Evolutionary conservation across 2,113 vertebrate species (phyloP), one percentile per base, ranked within the genome.

Genomic region (Cynoglossus semilaevis): DNA sequence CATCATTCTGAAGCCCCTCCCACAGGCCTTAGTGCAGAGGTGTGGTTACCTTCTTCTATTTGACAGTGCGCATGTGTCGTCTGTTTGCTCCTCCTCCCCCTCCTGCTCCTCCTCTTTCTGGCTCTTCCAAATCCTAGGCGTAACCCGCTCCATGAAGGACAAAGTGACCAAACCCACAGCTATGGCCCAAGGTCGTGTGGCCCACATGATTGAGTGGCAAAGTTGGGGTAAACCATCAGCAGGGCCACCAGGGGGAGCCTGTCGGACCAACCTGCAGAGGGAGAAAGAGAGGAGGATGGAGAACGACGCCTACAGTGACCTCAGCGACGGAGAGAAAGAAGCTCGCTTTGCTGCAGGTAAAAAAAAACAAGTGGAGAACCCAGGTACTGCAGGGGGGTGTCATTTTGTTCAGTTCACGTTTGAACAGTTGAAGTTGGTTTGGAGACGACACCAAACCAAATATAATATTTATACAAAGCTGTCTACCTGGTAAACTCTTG

Each of bases 201-300:
- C 96, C 5, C 96, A 99, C 87, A 99, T 99, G 96, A 97, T 99
- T 7, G 96, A 99, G 64, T 99, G 96, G 96, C 96, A 99, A 86
- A 96, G 96, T 70, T 98, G 96, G 96, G 94, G 93, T 57, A 93
- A 92, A 60, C 89, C 91, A 0, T 84, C 89, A 0, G 87, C 85
- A 0, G 91, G 88, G 47, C 86, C 90, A 0, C 17, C 47, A 22
- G 87, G 88, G 49, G 55, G 63, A 13, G 80, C 81, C 1, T 88
- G 88, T 22, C 90, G 87, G 5, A 87, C 85, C 79, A 93, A 93
- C 61, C 91, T 95, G 41, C 91, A 91, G 74, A 90, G 92, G 2
- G 94, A 96, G 0, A 94, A 94, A 72, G 86, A 91, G 1, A 87
- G 93, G 17, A 91, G 94, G 81, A 76, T 96, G 72, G 96, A 99